phyloP scores from a whole-genome alignment of 2,113 vertebrate genomes.

The Lepisosteus oculatus region DNA sequence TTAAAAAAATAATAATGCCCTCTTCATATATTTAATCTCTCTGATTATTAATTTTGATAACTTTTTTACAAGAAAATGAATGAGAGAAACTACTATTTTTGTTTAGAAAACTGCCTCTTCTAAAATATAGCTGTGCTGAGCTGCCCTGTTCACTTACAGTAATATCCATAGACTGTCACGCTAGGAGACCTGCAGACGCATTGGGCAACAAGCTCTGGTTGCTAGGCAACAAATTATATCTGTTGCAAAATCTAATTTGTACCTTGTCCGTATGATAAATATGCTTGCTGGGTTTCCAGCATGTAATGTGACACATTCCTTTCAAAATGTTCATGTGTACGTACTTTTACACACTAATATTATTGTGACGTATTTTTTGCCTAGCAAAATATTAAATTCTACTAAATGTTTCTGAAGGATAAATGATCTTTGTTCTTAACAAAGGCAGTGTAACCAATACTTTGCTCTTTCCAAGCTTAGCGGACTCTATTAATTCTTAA shows the following conservation, averaged over 20 bases:
- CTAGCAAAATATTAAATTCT: neutral
- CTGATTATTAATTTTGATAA: no score
- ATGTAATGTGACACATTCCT: neutral
- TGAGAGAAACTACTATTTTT: neutral
- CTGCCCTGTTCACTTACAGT: neutral
- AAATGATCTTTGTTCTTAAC: neutral
- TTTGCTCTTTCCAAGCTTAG: neutral
- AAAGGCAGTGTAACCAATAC: neutral
- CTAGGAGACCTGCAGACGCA: neutral
- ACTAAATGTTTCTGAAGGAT: neutral
- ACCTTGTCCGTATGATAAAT: conserved; percentile 2
- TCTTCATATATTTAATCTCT: no score
- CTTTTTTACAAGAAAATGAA: no score
- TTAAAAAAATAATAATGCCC: no score
- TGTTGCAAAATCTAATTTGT: conserved; percentile 17
- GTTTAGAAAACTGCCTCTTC: conserved; percentile 16
- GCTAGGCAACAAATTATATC: conserved; percentile 29
- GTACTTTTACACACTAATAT: no score
- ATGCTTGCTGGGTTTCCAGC: neutral
- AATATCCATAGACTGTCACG: neutral
- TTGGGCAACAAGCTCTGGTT: conserved; percentile 14
- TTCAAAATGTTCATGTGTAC: neutral
- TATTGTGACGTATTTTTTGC: neutral
- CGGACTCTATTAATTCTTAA: neutral
- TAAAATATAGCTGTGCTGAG: neutral